Base-by-base conservation (phyloP, 1,140 invertebrate species). In the Papilio polyxenes region DNA sequence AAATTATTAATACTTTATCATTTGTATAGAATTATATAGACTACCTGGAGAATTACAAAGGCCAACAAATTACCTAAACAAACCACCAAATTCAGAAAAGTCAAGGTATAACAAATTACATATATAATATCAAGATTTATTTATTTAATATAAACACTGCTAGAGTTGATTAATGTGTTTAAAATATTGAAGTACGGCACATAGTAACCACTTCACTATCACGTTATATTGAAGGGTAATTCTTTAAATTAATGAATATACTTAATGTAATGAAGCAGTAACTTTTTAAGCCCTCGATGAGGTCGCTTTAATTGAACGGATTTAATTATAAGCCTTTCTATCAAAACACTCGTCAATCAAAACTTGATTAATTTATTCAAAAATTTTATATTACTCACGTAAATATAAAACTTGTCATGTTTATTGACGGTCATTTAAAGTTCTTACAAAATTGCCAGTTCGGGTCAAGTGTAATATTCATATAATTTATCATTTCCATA, bases 391-490 rank as follows among this genome's bases (percentile, higher is more conserved):
- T 62, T 62, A 62, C 20, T 65, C 62, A 31, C 20, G 62, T 31
- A 72, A 72, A 72, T 72, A 72, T 72, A 72, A 72, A 72, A 72
- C 65, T 72, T 72, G 65, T 72, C 65, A 37, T 40, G 31, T 17
- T 72, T 40, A 72, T 72, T 37, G 65, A 40, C 31, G 31, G 65
- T 72, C 65, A 72, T 37, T 72, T 72, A 72, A 72, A 11, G 65
- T 72, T 15, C 65, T 37, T 72, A 72, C 11, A 72, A 72, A 37
- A 72, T 72, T 15, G 65, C 65, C 31, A 72, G 65, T 72, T 72
- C 65, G 31, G 31, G 65, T 72, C 31, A 72, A 72, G 65, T 72
- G 65, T 72, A 40, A 72, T 72, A 40, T 72, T 72, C 2, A 72
- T 72, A 72, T 15, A 72, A 72, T 72, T 72, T 72, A 72, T 72